These are phyloP conservation scores for Echeneis naucrates DNA, from an alignment of 2,797 vertebrate genomes.

Conservation along the genomic window DNA sequence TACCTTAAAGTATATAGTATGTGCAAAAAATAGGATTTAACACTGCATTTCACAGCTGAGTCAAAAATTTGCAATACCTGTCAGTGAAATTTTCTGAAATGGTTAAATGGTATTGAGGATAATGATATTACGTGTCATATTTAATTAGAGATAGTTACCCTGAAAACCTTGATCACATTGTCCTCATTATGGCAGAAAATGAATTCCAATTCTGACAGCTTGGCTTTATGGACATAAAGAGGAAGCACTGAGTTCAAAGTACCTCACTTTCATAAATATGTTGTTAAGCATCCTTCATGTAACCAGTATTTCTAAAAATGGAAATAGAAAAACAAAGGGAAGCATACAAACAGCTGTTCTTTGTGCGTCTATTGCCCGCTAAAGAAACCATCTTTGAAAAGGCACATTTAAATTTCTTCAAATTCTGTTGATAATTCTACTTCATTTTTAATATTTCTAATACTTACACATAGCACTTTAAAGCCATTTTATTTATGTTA, in stretches of 20 bases:
- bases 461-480: constrained; percentile 2
- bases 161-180: constrained; percentile 8
- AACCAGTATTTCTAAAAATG: not conserved
- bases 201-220: not conserved
- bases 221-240: not conserved
- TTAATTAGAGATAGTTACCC: not conserved
- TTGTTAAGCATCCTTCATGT: not conserved
- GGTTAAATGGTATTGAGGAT: not conserved
- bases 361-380: constrained; percentile 20
- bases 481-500: not conserved
- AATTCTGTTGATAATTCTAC: not conserved
- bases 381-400: constrained; percentile 7
- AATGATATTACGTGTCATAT: not conserved
- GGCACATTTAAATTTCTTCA: not conserved
- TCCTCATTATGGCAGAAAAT: not conserved
- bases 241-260: constrained; percentile 15
- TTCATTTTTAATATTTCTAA: not conserved
- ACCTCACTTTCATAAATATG: constrained; percentile 31
- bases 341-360: not conserved
- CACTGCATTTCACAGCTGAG: not conserved
- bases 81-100: not conserved
- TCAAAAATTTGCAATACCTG: not conserved
- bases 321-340: constrained; percentile 2
- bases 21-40: not conserved
- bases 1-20: constrained; percentile 14